Conservation (phyloP, 2,113 vertebrate genomes). For the Octodon degus region DNA sequence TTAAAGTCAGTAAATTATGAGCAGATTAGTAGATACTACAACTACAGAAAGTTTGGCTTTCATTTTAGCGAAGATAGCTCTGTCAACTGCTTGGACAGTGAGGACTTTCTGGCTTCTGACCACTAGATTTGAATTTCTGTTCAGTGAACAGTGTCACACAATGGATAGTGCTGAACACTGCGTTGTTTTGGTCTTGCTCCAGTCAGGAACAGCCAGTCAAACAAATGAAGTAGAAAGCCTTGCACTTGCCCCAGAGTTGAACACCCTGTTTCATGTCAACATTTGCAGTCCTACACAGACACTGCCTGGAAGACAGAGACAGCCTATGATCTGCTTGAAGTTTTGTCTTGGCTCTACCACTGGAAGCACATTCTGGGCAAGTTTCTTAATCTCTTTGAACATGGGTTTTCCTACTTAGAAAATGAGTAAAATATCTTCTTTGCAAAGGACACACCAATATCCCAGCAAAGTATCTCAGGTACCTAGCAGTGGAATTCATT, state of each 20-base stretch:
- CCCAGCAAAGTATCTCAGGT: neutral
- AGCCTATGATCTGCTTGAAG: neutral
- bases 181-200: neutral
- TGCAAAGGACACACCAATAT: neutral
- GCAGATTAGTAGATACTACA: neutral
- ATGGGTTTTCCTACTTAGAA: neutral
- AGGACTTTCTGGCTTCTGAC: neutral
- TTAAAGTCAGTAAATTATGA: neutral
- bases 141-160: neutral
- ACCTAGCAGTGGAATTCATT: neutral
- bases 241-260: neutral
- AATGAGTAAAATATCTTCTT: neutral
- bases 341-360: neutral
- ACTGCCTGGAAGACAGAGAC: rapidly evolving
- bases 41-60: neutral
- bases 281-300: neutral
- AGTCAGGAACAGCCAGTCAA: neutral
- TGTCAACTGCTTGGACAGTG: neutral
- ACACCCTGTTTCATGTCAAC: neutral
- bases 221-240: neutral
- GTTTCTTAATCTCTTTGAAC: neutral
- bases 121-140: conserved; percentile 31
- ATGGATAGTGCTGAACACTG: neutral
- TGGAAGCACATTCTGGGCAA: neutral
- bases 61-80: neutral